A percentile compares a stretch with the other conserved stretches of the same genome.
phyloP scores from a whole-genome alignment of 2,888 invertebrate genomes.

The Acleris emargana region DNA sequence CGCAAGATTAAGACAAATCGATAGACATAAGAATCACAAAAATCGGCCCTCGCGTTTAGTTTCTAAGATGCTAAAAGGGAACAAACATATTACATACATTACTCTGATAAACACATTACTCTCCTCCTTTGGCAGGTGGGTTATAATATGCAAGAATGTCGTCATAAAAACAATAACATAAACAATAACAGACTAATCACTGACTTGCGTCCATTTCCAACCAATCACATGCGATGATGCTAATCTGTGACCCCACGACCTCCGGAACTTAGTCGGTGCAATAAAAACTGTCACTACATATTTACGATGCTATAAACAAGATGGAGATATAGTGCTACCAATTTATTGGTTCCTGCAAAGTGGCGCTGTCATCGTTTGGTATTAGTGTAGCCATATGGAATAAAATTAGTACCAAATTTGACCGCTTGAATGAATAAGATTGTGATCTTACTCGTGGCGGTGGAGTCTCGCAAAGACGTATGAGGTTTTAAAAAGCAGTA shows the following conservation, averaged over 20 bases:
- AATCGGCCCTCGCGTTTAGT: too few relatives aligned
- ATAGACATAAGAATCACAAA: too few relatives aligned
- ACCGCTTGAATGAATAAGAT: not conserved
- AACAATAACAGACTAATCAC: conserved; percentile 45
- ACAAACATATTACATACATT: too few relatives aligned
- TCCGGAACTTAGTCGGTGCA: conserved; percentile 66
- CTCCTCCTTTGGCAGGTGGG: too few relatives aligned
- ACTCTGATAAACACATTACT: too few relatives aligned
- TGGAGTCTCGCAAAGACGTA: not conserved
- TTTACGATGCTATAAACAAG: conserved; percentile 77
- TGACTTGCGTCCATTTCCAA: conserved; percentile 36
- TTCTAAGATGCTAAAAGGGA: too few relatives aligned
- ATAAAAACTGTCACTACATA: conserved; percentile 78
- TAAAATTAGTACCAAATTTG: conserved; percentile 6
- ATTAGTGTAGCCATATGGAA: not conserved
- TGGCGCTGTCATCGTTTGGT: conserved; percentile 1
- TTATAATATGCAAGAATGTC: not conserved
- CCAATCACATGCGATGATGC: conserved; percentile 71
- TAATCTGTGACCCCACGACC: conserved; percentile 63
- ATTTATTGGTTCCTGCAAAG: conserved; percentile 4
- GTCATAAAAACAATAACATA: not conserved
- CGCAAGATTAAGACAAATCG: too few relatives aligned
- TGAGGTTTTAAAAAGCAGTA: conserved; percentile 15
- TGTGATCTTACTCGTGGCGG: conserved; percentile 5
- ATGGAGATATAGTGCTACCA: conserved; percentile 56